Conservation (phyloP, 2,113 vertebrate genomes). For the Erinaceus europaeus region DNA sequence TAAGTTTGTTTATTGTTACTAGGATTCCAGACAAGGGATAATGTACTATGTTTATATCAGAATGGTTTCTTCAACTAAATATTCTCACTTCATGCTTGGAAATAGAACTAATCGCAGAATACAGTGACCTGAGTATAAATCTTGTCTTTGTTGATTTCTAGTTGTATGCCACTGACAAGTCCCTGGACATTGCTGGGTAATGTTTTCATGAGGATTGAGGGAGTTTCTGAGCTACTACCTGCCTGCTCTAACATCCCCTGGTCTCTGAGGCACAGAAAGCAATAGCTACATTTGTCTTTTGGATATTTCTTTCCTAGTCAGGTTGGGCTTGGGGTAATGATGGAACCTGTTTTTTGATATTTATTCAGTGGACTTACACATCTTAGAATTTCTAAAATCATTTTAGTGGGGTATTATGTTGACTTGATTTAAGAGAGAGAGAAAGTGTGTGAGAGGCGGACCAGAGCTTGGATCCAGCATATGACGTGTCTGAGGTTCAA, state of each 20-base stretch:
- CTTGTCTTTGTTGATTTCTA: not conserved
- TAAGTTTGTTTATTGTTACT: not conserved
- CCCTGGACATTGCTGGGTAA: not conserved
- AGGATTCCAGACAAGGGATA: not conserved
- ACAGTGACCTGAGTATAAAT: not conserved
- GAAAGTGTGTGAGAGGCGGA: no score
- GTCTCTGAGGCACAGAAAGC: not conserved
- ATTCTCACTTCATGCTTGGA: not conserved
- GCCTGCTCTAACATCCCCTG: not conserved
- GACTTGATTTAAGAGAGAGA: no score
- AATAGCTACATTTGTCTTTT: not conserved
- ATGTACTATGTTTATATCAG: not conserved
- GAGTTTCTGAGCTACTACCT: no score
- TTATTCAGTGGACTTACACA: no score
- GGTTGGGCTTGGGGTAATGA: not conserved
- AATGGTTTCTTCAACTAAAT: not conserved
- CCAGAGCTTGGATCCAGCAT: no score
- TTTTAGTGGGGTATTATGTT: no score
- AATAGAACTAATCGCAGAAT: not conserved
- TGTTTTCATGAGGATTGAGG: not conserved
- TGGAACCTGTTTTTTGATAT: not conserved
- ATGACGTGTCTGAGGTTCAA: no score
- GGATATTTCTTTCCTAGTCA: not conserved
- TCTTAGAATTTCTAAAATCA: no score
- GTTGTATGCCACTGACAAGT: not conserved